phyloP scores from a whole-genome alignment of 2,113 vertebrate species.

The Channa argus region DNA sequence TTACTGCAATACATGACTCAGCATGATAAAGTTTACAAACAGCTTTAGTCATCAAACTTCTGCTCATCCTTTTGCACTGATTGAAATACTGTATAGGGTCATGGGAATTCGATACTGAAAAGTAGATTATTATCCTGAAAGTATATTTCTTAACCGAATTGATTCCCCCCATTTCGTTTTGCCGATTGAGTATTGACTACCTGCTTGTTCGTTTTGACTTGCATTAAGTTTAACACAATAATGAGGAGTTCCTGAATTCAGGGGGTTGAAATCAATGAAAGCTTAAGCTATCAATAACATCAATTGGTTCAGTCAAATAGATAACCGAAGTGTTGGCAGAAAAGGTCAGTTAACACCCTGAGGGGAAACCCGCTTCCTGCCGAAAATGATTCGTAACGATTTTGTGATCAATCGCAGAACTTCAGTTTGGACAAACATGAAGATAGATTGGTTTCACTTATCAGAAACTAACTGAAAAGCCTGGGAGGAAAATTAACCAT shows the following conservation, averaged over 20 bases:
- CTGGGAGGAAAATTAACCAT: neutral
- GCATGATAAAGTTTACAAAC: constrained; percentile 4
- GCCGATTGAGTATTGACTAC: too few species aligned
- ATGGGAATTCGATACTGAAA: too few species aligned
- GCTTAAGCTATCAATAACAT: constrained; percentile 11
- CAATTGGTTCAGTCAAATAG: constrained; percentile 12
- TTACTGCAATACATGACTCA: neutral
- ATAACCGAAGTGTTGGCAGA: neutral
- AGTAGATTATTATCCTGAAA: neutral
- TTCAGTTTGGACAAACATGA: neutral
- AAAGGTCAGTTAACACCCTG: constrained; percentile 6
- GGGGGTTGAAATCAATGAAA: constrained; percentile 16
- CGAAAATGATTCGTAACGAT: constrained; percentile 11
- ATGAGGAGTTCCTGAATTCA: neutral
- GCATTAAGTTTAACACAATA: constrained; percentile 1
- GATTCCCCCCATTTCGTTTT: too few species aligned
- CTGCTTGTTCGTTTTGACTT: too few species aligned
- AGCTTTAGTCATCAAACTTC: neutral
- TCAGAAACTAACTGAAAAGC: neutral
- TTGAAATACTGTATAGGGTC: neutral
- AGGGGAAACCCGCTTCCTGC: constrained; percentile 17
- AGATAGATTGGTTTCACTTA: neutral
- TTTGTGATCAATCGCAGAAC: constrained; percentile 4
- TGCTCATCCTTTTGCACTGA: too few species aligned
- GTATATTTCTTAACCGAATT: too few species aligned